These are phyloP conservation scores for Saturnia pavonia DNA, from an alignment of 2,888 invertebrate genomes.

Conservation along the genomic window DNA sequence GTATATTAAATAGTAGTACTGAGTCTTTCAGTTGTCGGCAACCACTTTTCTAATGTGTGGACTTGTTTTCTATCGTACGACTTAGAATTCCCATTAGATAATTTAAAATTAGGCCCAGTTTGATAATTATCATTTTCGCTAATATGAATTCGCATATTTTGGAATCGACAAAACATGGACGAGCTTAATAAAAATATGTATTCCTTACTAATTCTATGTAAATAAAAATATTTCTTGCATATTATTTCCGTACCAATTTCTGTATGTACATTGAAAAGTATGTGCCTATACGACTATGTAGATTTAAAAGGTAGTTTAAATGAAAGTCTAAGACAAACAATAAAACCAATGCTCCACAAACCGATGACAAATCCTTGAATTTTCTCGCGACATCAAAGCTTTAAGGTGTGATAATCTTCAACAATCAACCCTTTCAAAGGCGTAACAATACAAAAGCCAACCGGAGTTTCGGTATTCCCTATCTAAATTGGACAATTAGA, in stretches of 20 bases:
- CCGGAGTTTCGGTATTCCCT: conserved; percentile 43
- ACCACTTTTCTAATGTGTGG: no score
- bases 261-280: neutral
- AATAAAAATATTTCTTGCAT: neutral
- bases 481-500: conserved; percentile 59
- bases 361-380: conserved; percentile 18
- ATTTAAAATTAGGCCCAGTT: neutral
- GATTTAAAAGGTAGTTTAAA: neutral
- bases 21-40: no score
- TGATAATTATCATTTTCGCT: neutral
- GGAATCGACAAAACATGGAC: no score
- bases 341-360: conserved; percentile 11
- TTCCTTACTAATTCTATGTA: neutral
- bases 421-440: conserved; percentile 33
- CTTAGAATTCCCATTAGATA: neutral
- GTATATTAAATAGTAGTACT: no score
- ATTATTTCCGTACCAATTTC: neutral
- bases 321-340: neutral
- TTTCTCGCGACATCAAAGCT: conserved; percentile 23
- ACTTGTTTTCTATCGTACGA: neutral
- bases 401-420: conserved; percentile 38
- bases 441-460: conserved; percentile 38
- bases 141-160: neutral
- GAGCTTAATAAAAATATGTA: neutral
- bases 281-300: neutral